phyloP scores from a whole-genome alignment of 2,113 vertebrate species.

The Corapipo altera region DNA sequence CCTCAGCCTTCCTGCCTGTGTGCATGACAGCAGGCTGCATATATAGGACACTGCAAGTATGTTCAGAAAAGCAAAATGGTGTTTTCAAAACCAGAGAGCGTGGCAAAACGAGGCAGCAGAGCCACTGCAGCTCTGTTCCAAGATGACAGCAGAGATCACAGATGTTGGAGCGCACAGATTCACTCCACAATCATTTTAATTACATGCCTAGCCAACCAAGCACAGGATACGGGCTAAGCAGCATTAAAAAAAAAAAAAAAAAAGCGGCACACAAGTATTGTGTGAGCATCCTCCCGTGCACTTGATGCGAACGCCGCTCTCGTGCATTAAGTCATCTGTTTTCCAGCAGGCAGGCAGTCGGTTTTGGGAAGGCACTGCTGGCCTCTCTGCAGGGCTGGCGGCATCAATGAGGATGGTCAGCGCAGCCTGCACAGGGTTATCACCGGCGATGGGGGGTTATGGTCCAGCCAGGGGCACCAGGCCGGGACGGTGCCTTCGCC shows the following conservation, averaged over 20 bases:
- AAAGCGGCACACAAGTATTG: neutral
- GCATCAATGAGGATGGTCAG: fast-evolving
- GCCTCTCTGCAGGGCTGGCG: neutral
- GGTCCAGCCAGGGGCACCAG: fast-evolving
- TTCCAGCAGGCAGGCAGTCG: neutral
- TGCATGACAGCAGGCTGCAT: neutral
- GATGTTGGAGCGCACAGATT: slow-evolving; percentile 10
- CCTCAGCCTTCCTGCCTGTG: neutral
- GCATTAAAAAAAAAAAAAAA: neutral
- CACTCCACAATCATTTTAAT: slow-evolving; percentile 31
- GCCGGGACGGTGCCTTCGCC: neutral
- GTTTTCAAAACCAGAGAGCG: slow-evolving; percentile 30
- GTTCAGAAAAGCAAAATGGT: slow-evolving; percentile 57
- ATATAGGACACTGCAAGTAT: slow-evolving; percentile 7
- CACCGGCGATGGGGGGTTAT: fast-evolving
- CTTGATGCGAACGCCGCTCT: neutral
- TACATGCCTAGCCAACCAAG: slow-evolving; percentile 1
- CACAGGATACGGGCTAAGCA: neutral
- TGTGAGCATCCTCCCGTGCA: neutral
- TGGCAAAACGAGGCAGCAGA: slow-evolving; percentile 43
- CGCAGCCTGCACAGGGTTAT: neutral
- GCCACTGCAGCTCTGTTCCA: slow-evolving; percentile 58
- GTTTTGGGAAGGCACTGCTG: neutral
- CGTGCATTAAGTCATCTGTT: neutral
- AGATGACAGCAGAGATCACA: slow-evolving; percentile 52